These are phyloP conservation scores for Brenthis ino DNA, from an alignment of 2,888 invertebrate genomes.

Conservation along the genomic window DNA sequence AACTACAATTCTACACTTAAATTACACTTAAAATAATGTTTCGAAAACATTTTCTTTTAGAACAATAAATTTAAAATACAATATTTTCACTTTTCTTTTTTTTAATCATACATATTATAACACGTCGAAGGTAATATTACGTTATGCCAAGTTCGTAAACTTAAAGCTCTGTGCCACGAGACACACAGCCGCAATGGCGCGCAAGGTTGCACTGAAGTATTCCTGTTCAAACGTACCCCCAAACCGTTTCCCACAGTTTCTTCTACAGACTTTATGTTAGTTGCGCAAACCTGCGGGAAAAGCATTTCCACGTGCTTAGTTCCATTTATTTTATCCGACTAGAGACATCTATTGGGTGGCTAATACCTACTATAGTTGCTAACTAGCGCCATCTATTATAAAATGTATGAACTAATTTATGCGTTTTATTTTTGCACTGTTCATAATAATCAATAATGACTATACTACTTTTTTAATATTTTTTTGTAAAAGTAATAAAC, in stretches of 20 bases:
- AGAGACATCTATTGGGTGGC: conserved; percentile 53
- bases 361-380: background rate
- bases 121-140: conserved; percentile 16
- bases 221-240: conserved; percentile 53
- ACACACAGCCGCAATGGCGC: conserved; percentile 54
- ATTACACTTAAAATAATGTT: conserved; percentile 13
- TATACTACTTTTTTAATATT: too few species aligned
- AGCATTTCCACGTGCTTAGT: conserved; percentile 62
- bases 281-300: conserved; percentile 72
- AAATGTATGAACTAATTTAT: background rate
- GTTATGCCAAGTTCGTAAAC: conserved; percentile 55
- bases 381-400: conserved; percentile 44
- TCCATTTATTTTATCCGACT: conserved; percentile 40
- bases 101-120: conserved; percentile 2
- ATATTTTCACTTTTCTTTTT: conserved; percentile 7
- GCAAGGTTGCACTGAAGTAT: conserved; percentile 67
- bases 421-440: background rate
- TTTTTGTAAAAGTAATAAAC: too few species aligned
- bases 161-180: conserved; percentile 43
- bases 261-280: conserved; percentile 58
- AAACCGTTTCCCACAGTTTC: conserved; percentile 64
- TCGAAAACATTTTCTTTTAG: background rate
- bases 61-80: background rate
- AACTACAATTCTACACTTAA: conserved; percentile 2
- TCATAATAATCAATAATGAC: background rate